Evolutionary conservation across 1,140 invertebrate species (phyloP), one percentile per base, ranked within the genome.

Genomic region (Metopolophium dirhodum): DNA sequence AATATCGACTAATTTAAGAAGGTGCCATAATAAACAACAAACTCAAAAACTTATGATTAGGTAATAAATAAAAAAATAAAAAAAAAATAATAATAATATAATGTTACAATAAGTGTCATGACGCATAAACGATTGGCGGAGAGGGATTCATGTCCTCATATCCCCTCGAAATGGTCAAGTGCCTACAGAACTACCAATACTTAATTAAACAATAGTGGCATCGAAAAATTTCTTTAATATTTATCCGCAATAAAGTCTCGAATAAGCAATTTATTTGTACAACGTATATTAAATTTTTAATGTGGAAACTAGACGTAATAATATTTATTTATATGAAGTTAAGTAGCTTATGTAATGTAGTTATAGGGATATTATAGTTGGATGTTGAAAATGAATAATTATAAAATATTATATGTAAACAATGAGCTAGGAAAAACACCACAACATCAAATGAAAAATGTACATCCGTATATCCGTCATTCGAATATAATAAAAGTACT

Each of bases 331-430:
- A 30, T 41, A 57, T 41, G n/a, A 57, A 57, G 30, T 41, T 22
- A 89, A 89, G n/a, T 49, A 51, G 7, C 45, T 86, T 47, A 88
- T 49, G 18, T 77, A n/a, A n/a, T 30, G 11, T 68, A 68, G 57
- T 45, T 20, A 18, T 86, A 86, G 37, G 37, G 11, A 23, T 49
- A 54, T 35, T 89, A 51, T 89, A 89, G 14, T 57, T 26, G 22
- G 22, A 41, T 41, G 41, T 57, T 22, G 35, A 89, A 37, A 57
- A 89, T 41, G 9, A 41, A 89, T 35, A 14, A 57, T 37, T 77
- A 77, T n/a, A 77, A 57, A 57, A 23, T n/a, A 57, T 41, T 47
- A 91, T 47, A 77, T 91, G 22, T 61, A 91, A 91, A 77, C 30
- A 91, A 77, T 77, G 61, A 91, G 89, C 37, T 77, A 91, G 51